Evolutionary conservation across 2,888 invertebrate genomes (phyloP), one percentile per base, ranked within the genome.

Genomic region (Meta bourneti): DNA sequence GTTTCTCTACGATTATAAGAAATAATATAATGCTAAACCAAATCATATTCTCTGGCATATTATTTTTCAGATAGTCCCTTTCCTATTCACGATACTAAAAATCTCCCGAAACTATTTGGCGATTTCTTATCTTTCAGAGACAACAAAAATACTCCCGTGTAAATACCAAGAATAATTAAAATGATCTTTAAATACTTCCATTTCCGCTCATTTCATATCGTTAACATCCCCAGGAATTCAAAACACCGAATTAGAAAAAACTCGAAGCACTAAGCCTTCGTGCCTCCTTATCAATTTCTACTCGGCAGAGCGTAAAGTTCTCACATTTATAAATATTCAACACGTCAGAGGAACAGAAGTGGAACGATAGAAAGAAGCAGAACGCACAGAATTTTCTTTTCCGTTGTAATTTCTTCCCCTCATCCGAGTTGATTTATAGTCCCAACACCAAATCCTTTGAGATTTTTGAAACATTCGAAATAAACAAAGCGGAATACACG

Each of bases 301-400:
- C 87, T 87, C n/a, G 71, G 52, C 72, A 52, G 51, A 87, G 72
- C 79, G 19, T 20, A 61, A 54, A 52, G 71, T 70, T 34, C 51
- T 11, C 7, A 54, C 71, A 70, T 81, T 88, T 81, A 81, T 81
- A 88, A 88, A 88, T 88, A 88, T 88, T 88, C 88, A 88, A 81
- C 88, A 61, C 69, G 61, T 54, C 88, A 70, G 52, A 81, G 8
- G 48, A 88, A 69, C 19, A 51, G 6, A 81, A 72, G 19, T 20
- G 61, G 54, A 54, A 70, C 77, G 49, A 75, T 54, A 34, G 49
- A 20, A 78, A 70, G 11, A 20, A 48, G 19, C 34, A 48, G n/a
- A 34, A 72, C 61, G 61, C 61, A 9, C 11, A 61, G 61, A 48
- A 71, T 72, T 87, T 87, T 69, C 6, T 77, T 85, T 77, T 49